Evolutionary conservation across 2,113 vertebrate genomes (phyloP).

Genomic region (Dasyurus viverrinus): DNA sequence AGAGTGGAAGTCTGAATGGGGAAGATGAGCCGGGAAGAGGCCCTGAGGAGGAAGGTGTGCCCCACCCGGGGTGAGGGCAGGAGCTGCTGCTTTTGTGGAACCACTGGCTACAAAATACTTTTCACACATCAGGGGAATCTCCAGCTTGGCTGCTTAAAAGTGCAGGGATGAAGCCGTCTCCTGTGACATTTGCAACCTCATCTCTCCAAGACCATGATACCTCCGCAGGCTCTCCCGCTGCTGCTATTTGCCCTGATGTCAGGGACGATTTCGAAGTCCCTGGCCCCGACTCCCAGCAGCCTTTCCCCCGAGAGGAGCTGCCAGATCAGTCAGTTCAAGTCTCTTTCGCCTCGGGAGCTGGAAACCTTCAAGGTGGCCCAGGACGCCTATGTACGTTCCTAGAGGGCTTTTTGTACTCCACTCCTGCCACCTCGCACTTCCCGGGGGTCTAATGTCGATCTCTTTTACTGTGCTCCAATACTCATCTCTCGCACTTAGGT

Average conservation of each 20-base stretch:
- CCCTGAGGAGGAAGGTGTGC: no score
- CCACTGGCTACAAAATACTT: background rate
- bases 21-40: no score
- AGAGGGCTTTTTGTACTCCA: fast-evolving
- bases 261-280: background rate
- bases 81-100: background rate
- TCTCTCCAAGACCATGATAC: fast-evolving
- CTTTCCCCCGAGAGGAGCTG: background rate
- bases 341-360: background rate
- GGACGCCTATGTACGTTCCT: conserved; percentile 65
- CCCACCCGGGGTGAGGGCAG: no score
- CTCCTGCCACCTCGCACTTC: no score
- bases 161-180: background rate
- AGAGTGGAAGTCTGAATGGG: no score
- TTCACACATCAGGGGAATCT: background rate
- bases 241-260: background rate
- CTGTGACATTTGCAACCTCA: fast-evolving
- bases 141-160: background rate
- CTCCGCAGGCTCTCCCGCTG: background rate
- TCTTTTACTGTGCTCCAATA: fast-evolving
- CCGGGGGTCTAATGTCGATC: no score
- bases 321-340: conserved; percentile 59
- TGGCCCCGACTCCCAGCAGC: background rate
- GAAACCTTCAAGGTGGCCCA: conserved; percentile 50
- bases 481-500: background rate